Evolutionary conservation across 2,113 vertebrate genomes (phyloP).

Genomic region (Hipposideros armiger): DNA sequence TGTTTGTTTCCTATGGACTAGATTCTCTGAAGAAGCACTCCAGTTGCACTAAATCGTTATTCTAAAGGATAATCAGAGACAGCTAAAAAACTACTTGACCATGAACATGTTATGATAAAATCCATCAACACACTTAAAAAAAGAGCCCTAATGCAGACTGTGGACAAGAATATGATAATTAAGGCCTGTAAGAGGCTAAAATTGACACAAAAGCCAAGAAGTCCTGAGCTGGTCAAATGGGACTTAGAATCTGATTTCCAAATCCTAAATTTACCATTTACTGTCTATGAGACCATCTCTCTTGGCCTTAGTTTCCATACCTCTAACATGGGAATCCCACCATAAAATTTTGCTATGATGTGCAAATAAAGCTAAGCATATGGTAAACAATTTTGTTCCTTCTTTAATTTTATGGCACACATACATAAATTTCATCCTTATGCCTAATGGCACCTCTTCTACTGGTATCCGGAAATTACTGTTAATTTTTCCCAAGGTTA

Average conservation of each 20-base stretch:
- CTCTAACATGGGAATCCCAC: background rate
- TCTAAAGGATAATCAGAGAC: background rate
- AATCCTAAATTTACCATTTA: constrained; percentile 22
- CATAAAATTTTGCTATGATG: background rate
- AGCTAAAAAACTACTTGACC: background rate
- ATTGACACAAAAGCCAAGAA: background rate
- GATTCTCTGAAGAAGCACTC: background rate
- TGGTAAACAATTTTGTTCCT: background rate
- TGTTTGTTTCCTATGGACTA: background rate
- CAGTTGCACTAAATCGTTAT: background rate
- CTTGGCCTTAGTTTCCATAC: background rate
- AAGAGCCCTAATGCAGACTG: background rate
- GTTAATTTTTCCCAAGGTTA: background rate
- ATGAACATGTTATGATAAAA: background rate
- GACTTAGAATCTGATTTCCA: constrained; percentile 30
- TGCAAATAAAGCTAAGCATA: constrained; percentile 9
- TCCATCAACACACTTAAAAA: background rate
- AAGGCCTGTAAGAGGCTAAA: background rate
- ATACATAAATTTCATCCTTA: background rate
- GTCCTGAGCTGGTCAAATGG: background rate
- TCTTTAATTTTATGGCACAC: background rate
- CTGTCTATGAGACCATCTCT: background rate
- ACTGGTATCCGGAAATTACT: background rate
- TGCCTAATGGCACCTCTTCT: background rate
- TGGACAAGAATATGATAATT: background rate